Evolutionary conservation across 64 coral and sea anemone genomes (phyloP).

Genomic region (Montipora cactus): DNA sequence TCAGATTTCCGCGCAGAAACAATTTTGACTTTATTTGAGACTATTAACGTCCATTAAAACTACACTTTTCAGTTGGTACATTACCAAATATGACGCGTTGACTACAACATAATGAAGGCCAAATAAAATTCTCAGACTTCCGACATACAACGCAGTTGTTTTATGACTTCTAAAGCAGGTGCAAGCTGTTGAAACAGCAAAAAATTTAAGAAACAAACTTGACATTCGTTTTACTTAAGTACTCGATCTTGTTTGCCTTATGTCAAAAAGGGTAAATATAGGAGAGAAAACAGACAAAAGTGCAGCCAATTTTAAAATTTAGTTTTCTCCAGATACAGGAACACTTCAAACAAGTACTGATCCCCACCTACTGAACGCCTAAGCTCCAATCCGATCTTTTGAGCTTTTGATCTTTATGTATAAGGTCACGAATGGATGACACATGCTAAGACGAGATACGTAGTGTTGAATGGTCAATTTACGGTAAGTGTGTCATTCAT

Average conservation of each 20-base stretch:
- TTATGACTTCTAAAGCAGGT: neutral
- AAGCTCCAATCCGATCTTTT: neutral
- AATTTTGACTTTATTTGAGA: neutral
- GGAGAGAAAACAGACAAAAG: neutral
- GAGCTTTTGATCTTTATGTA: neutral
- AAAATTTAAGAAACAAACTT: neutral
- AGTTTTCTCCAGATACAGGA: neutral
- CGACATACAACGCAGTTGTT: neutral
- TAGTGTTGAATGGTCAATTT: neutral
- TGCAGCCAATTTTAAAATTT: neutral
- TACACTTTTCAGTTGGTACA: neutral
- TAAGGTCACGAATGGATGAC: neutral
- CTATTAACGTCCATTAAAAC: neutral
- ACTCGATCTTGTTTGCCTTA: constrained; percentile 19
- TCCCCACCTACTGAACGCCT: neutral
- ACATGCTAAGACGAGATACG: neutral
- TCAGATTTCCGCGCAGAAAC: neutral
- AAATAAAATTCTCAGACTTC: neutral
- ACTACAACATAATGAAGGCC: neutral
- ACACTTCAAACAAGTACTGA: neutral
- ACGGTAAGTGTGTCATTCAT: neutral
- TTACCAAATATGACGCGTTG: neutral
- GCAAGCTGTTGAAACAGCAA: neutral
- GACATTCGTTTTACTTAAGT: neutral
- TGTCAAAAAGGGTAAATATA: constrained; percentile 30